Evolutionary conservation across 2,113 vertebrate genomes (phyloP).

Genomic region (Poeciliopsis prolifica): DNA sequence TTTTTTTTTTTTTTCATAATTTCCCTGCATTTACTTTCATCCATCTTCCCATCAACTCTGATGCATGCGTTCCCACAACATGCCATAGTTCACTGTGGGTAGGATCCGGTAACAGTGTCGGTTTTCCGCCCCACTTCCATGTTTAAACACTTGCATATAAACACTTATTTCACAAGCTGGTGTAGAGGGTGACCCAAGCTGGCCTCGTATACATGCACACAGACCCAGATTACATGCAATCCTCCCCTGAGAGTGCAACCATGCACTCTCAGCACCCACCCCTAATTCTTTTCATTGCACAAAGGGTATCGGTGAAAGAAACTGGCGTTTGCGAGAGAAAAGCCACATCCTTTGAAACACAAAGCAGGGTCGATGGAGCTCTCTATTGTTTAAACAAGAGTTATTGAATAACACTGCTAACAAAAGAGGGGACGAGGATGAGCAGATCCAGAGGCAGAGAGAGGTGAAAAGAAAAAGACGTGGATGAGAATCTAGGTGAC

Average conservation of each 20-base stretch:
- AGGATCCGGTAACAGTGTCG: background rate
- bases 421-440: slow-evolving; percentile 9
- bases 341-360: slow-evolving; percentile 47
- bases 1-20: background rate
- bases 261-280: background rate
- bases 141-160: background rate
- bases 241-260: background rate
- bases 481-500: background rate
- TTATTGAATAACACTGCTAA: slow-evolving; percentile 37
- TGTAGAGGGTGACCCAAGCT: background rate
- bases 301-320: slow-evolving; percentile 24
- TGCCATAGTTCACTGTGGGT: background rate
- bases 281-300: background rate
- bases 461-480: background rate
- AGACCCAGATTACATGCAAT: slow-evolving; percentile 1
- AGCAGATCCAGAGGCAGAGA: background rate
- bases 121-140: background rate
- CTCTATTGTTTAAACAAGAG: slow-evolving; percentile 28
- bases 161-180: background rate
- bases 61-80: background rate
- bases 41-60: background rate
- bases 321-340: slow-evolving; percentile 21
- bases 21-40: background rate
- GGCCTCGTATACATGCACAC: background rate
- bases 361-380: slow-evolving; percentile 20